Base-by-base conservation (phyloP, 2,888 invertebrate species). In the Drosophila kambysellisi region DNA sequence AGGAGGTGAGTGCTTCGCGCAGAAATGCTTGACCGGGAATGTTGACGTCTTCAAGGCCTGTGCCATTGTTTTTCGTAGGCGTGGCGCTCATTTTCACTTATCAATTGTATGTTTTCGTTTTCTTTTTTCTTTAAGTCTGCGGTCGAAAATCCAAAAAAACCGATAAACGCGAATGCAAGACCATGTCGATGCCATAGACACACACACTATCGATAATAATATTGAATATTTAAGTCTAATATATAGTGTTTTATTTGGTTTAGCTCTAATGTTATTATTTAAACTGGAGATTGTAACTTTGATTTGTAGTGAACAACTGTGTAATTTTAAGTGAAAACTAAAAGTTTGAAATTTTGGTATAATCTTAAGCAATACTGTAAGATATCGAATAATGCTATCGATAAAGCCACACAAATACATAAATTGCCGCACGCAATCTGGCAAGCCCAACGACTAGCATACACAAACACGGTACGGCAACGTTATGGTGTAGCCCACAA, bases 1-100 rank as follows among this genome's bases (percentile, higher is more conserved):
- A 99, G 89, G 98, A 98, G 12, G 98, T 98, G n/a, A 99, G 94
- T 12, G 98, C 97, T 93, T 99, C 98, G 59, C 96, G 94, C 25
- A 98, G 94, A 92, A 95, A 97, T 29, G 95, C 95, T 90, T 97
- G 96, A 0, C 98, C 98, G 0, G 97, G 96, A 74, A 98, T 97
- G n/a, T 97, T 97, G 4, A 97, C 95, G 76, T 97, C 97, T 93
- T 98, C 97, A 60, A 97, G 93, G 0, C 96, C 96, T 37, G 96
- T 95, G 11, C 95, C 94, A 41, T 94, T 91, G 67, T 92, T 91
- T 79, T 93, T 93, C 17, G 92, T 90, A 56, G 92, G 91, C 20
- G 91, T 88, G 25, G 46, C 46, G 33, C 92, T 78, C 93, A 93
- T 93, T 50, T 52, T 76, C 29, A 43, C 9, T 46, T 46, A 69